Evolutionary conservation across 2,888 invertebrate genomes (phyloP).

Genomic region (Xestobium rufovillosum): DNA sequence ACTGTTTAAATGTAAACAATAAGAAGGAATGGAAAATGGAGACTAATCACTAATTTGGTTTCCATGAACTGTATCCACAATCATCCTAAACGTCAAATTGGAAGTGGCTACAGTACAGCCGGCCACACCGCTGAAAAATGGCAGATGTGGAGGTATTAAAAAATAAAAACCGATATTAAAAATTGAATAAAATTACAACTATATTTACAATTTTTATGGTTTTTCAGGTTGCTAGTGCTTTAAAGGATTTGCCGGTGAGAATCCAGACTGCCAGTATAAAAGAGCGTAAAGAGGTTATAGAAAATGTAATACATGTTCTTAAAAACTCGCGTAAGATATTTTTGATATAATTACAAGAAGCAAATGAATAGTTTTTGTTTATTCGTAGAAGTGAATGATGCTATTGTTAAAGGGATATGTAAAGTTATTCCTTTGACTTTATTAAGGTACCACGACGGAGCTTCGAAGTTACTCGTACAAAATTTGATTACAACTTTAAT

Average conservation of each 20-base stretch:
- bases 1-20: too few species aligned
- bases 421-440: slow-evolving; percentile 69
- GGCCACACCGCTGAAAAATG: too few species aligned
- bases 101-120: too few species aligned
- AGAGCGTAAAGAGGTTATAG: slow-evolving; percentile 58
- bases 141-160: neutral
- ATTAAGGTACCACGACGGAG: slow-evolving; percentile 70
- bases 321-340: slow-evolving; percentile 59
- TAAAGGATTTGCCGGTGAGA: slow-evolving; percentile 66
- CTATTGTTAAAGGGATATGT: slow-evolving; percentile 70
- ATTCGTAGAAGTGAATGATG: slow-evolving; percentile 65
- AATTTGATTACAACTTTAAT: slow-evolving; percentile 60
- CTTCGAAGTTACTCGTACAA: slow-evolving; percentile 68
- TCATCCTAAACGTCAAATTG: too few species aligned
- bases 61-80: too few species aligned
- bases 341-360: slow-evolving; percentile 8
- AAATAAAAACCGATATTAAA: neutral
- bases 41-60: too few species aligned
- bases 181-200: neutral
- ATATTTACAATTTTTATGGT: slow-evolving; percentile 13
- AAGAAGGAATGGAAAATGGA: too few species aligned
- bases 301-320: slow-evolving; percentile 62
- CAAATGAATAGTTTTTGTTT: slow-evolving; percentile 9
- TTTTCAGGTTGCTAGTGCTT: slow-evolving; percentile 56
- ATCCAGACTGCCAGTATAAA: slow-evolving; percentile 66